Percentiles rank a stretch among this genome's conserved stretches.
Conservation (phyloP, 2,113 vertebrate genomes). For the Pungitius pungitius region DNA sequence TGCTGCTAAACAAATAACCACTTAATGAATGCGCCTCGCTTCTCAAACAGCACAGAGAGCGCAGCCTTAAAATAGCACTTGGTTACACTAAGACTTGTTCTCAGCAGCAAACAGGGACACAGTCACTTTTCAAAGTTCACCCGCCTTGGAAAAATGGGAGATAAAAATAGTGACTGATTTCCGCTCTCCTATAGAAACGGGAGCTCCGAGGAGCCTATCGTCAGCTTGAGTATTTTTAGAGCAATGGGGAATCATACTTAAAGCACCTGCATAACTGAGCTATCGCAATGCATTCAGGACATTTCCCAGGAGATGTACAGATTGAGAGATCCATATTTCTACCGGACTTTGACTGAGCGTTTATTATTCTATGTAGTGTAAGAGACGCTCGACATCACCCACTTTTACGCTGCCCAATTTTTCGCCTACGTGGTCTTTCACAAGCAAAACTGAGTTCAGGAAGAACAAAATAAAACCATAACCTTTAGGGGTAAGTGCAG, state of each 20-base stretch:
- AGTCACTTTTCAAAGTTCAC: constrained; percentile 52
- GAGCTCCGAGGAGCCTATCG: constrained; percentile 25
- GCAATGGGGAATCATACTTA: neutral
- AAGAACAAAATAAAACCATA: neutral
- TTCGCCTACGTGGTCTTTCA: neutral
- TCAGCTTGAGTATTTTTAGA: constrained; percentile 65
- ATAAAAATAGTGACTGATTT: constrained; percentile 65
- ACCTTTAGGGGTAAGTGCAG: neutral
- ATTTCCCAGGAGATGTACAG: constrained; percentile 21
- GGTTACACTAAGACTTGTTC: constrained; percentile 54
- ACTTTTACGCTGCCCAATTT: neutral
- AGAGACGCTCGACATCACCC: neutral
- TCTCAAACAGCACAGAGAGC: constrained; percentile 41
- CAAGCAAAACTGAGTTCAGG: neutral
- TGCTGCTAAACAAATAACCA: constrained; percentile 44
- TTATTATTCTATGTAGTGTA: neutral
- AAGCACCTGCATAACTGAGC: constrained; percentile 35
- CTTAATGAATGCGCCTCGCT: constrained; percentile 57
- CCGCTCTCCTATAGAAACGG: constrained; percentile 50
- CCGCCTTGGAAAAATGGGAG: constrained; percentile 47
- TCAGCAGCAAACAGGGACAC: constrained; percentile 31
- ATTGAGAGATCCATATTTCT: constrained; percentile 15
- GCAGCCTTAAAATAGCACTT: constrained; percentile 68
- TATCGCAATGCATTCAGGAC: constrained; percentile 8
- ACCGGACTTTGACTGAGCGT: neutral